A percentile compares a stretch with the other conserved stretches of the same genome.
phyloP scores from a whole-genome alignment of 2,888 invertebrate genomes.

The Caenorhabditis panamensis region DNA sequence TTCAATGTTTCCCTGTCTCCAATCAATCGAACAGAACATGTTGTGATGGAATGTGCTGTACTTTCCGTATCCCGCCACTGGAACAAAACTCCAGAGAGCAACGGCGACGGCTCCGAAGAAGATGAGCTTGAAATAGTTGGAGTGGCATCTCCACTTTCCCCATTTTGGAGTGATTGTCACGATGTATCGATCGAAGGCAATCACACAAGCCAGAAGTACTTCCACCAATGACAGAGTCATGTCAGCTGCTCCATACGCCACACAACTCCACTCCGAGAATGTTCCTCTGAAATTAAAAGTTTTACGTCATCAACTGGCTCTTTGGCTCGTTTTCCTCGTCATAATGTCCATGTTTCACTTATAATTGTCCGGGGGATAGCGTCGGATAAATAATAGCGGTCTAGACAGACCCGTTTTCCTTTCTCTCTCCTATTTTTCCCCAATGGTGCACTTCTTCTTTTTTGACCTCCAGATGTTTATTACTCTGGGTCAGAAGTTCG shows the following conservation, averaged over 20 bases:
- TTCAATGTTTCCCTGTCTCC: conserved; percentile 70
- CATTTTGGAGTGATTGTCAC: conserved; percentile 72
- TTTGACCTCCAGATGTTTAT: conserved; percentile 23
- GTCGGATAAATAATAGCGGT: conserved; percentile 40
- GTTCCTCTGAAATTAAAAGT: conserved; percentile 61
- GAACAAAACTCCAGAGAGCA: conserved; percentile 65
- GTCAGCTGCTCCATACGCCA: conserved; percentile 67
- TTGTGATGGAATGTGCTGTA: conserved; percentile 68
- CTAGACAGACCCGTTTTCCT: conserved; percentile 34
- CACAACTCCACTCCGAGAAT: conserved; percentile 62
- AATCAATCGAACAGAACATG: conserved; percentile 73
- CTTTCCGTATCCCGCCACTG: conserved; percentile 69
- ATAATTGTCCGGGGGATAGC: conserved; percentile 23
- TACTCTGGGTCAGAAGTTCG: conserved; percentile 15
- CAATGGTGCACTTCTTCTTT: background rate
- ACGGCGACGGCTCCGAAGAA: conserved; percentile 54
- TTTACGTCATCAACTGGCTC: conserved; percentile 1
- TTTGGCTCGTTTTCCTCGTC: conserved; percentile 10
- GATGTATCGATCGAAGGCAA: conserved; percentile 74
- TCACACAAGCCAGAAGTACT: conserved; percentile 67
- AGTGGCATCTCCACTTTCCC: conserved; percentile 70
- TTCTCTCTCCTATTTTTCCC: background rate
- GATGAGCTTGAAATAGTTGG: conserved; percentile 68
- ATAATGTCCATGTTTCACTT: conserved; percentile 27
- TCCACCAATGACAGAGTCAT: conserved; percentile 69